Evolutionary conservation across 2,797 vertebrate genomes (phyloP).

Genomic region (Chaetophractus vellerosus): DNA sequence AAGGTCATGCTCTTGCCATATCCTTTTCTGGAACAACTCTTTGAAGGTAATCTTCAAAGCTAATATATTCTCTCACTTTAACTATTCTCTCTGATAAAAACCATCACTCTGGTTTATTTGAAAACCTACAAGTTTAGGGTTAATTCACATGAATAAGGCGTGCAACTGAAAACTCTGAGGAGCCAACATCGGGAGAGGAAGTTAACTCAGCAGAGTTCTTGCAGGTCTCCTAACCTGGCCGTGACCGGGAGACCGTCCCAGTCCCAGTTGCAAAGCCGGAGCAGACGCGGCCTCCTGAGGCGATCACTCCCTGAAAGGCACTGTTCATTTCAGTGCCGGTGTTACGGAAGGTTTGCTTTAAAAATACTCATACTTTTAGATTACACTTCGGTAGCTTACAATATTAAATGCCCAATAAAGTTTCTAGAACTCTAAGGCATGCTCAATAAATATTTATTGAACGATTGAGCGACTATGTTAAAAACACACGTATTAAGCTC

Average conservation of each 20-base stretch:
- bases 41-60: neutral
- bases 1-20: rapidly evolving
- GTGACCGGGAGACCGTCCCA: neutral
- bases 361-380: neutral
- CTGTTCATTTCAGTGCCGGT: neutral
- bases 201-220: neutral
- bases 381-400: neutral
- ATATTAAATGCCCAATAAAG: neutral
- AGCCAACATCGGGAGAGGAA: rapidly evolving
- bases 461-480: neutral
- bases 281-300: rapidly evolving
- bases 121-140: neutral
- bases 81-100: neutral
- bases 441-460: neutral
- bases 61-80: neutral
- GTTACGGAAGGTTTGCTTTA: neutral
- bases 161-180: neutral
- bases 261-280: too few species aligned
- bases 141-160: neutral
- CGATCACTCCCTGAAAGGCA: neutral
- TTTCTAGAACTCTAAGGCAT: neutral
- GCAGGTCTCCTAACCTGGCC: neutral
- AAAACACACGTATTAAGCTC: neutral
- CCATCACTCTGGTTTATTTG: neutral
- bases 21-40: neutral